Base-by-base conservation (phyloP, 2,888 invertebrate genomes). In the Cephus sareptanus region DNA sequence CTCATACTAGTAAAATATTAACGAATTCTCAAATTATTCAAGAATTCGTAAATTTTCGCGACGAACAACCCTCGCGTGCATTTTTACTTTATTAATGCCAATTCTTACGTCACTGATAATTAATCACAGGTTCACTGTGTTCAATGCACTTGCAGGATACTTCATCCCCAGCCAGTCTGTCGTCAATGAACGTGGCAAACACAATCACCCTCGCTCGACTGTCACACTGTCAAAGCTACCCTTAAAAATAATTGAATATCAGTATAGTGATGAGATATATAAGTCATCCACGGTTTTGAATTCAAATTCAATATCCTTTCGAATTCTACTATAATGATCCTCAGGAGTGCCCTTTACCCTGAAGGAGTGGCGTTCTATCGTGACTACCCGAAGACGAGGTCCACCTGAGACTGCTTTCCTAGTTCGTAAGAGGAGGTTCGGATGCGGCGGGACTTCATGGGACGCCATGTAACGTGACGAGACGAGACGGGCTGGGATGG, bases 401-500 rank as follows among this genome's bases (percentile, higher is more conserved):
- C 77, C 77, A 78, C 80, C 75, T 80, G 80, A 80, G 78, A 76
- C 80, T 69, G 77, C 74, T 71, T 79, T 78, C 69, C 74, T 68
- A 83, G 81, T 81, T 79, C 79, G 80, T 80, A 80, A 76, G 76
- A 40, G 75, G 71, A 78, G 80, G 79, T 77, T 77, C 77, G 77
- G 79, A 79, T 81, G 79, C 78, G 74, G 75, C 79, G 81, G 81
- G 80, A 81, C 80, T 79, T 76, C 74, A 71, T 68, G 80, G 81
- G 74, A 78, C 73, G 76, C 74, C 73, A 74, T 75, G 75, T 73
- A 73, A 76, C 73, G 75, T 30, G 70, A 34, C 68, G 30, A 56
- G 68, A 79, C 6, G 77, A 74, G 76, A 78, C 77, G 81, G 79
- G 73, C 81, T 81, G 82, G 82, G 79, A 81, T 79, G 75, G 70